Conservation (phyloP, 2,797 vertebrate genomes). For the Semotilus atromaculatus region DNA sequence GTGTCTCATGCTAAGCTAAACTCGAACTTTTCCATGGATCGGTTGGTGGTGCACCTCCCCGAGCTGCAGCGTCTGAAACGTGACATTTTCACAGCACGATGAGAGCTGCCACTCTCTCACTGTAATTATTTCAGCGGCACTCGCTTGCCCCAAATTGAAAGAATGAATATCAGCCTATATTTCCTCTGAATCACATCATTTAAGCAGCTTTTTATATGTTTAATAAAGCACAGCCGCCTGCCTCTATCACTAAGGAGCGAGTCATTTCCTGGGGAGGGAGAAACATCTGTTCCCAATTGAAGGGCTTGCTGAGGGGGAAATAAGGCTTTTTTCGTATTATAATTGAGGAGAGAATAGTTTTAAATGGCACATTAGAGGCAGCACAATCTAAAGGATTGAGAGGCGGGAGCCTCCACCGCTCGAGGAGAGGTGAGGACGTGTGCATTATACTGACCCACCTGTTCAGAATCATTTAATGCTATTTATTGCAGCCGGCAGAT, state of each 20-base stretch:
- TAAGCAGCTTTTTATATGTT: constrained; percentile 76
- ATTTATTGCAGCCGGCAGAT: not conserved
- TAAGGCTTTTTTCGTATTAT: constrained; percentile 72
- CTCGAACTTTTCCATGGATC: constrained; percentile 53
- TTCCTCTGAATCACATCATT: constrained; percentile 73
- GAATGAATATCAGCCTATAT: constrained; percentile 75
- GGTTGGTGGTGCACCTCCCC: constrained; percentile 46
- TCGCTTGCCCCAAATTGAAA: constrained; percentile 71
- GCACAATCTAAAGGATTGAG: constrained; percentile 58
- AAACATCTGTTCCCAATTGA: constrained; percentile 79
- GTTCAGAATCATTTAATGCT: constrained; percentile 38
- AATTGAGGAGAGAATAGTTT: constrained; percentile 69
- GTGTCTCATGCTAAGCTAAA: constrained; percentile 48
- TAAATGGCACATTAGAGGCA: constrained; percentile 60
- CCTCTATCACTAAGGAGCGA: constrained; percentile 73
- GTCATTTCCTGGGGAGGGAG: constrained; percentile 73
- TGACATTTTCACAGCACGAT: constrained; percentile 57
- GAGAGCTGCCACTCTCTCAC: constrained; percentile 43
- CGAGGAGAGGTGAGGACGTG: constrained; percentile 49
- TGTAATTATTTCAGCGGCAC: constrained; percentile 76
- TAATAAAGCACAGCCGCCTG: constrained; percentile 73
- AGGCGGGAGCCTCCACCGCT: constrained; percentile 60
- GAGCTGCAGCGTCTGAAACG: constrained; percentile 36
- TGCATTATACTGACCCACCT: constrained; percentile 43
- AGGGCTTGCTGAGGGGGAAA: constrained; percentile 67